Conservation (phyloP, 2,888 invertebrate genomes). For the Onthophagus sagittarius region DNA sequence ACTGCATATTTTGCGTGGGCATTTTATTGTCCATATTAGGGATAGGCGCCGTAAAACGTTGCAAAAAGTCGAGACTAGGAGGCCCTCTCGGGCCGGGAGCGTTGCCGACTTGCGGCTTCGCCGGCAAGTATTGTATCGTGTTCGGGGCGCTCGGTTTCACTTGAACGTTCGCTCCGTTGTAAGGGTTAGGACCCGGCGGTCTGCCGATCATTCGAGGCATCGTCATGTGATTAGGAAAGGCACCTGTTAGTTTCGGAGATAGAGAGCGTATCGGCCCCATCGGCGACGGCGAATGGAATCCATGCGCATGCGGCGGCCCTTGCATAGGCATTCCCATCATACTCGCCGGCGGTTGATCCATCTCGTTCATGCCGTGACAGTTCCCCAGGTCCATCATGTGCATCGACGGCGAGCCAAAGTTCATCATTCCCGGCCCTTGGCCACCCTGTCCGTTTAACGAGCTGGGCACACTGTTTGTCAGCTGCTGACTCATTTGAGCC, state of each 20-base stretch:
- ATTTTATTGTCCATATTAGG: constrained; percentile 67
- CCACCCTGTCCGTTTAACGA: constrained; percentile 56
- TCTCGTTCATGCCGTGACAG: constrained; percentile 45
- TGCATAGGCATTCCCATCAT: constrained; percentile 47
- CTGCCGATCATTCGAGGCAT: constrained; percentile 62
- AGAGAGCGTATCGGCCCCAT: constrained; percentile 50
- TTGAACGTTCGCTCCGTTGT: constrained; percentile 79
- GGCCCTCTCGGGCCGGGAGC: constrained; percentile 71
- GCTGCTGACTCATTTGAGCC: constrained; percentile 91
- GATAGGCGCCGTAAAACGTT: constrained; percentile 82
- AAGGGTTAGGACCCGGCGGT: constrained; percentile 61
- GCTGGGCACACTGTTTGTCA: constrained; percentile 71
- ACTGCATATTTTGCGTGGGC: constrained; percentile 66
- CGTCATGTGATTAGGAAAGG: constrained; percentile 51
- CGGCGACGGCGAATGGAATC: constrained; percentile 46
- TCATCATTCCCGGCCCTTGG: constrained; percentile 53
- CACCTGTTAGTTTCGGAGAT: constrained; percentile 64
- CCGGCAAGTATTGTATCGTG: constrained; percentile 96
- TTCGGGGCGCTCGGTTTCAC: constrained; percentile 96
- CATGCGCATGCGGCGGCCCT: constrained; percentile 42
- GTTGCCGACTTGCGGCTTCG: constrained; percentile 80
- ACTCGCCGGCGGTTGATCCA: constrained; percentile 39
- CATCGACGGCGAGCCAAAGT: constrained; percentile 53
- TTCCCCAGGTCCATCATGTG: constrained; percentile 49
- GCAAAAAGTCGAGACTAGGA: constrained; percentile 85